Base-by-base conservation (phyloP, 2,888 invertebrate genomes). In the Ormyrus thymus region DNA sequence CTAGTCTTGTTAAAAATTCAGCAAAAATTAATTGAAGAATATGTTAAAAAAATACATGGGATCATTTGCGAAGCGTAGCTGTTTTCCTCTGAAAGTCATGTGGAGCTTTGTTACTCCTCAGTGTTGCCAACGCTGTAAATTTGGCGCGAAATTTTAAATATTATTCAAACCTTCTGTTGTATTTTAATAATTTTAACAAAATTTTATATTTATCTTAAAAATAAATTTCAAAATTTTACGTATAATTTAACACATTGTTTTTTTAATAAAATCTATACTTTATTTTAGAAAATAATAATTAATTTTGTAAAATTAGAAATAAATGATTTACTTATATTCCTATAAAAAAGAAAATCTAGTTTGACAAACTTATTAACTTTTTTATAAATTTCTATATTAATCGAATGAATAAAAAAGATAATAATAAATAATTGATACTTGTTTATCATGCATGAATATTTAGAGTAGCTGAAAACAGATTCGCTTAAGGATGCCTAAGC, bases 71-170 rank as follows among this genome's bases (percentile, higher is more conserved):
- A 51, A 58, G 45, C 29, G 29, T 69, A 13, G 61, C 45, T 69
- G 56, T 46, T 71, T 69, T 13, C 13, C 15, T 13, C 43, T 15
- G 8, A 10, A 50, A 51, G 70, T 66, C 75, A 68, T 61, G 75
- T 76, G 75, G 75, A 29, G 53, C 55, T 46, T 56, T 75, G 43
- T 64, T 59, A 29, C 2, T 11, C 11, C 45, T 53, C 48, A 66
- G 9, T 55, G 7, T 43, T 65, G 45, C 71, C 79, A 77, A 71
- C n/a, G 29, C 8, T 6, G 7, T 7, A 56, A 59, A 2, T 65
- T 50, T 29, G 48, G 75, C 71, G 66, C 66, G 7, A 53, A 59
- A 75, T 79, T 79, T 46, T 46, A 78, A 76, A 46, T 29, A 29
- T 13, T 55, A 64, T 46, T 15, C 50, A 46, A 1, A 15, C n/a